Base-by-base conservation (phyloP, 2,113 vertebrate species). In the Noctilio leporinus region DNA sequence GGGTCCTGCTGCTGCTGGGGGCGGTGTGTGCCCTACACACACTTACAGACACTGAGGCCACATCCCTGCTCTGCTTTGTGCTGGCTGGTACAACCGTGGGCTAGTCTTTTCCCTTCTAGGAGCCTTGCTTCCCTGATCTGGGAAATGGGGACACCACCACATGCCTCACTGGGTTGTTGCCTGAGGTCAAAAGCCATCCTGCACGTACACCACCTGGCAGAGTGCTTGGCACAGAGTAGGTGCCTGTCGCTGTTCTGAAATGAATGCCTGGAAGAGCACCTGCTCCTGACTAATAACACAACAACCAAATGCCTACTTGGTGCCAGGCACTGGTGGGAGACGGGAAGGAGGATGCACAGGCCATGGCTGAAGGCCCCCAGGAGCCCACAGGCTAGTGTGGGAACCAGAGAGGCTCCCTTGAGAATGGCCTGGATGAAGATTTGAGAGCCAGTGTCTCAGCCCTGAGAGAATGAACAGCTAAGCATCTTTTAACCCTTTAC, bases 91-190 rank as follows among this genome's bases (percentile, higher is more conserved):
- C n/a, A 53, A 28, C 47, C 64, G 53, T 26, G 62, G 22, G 51
- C 53, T 78, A 43, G 72, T 62, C 59, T 77, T 53, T 16, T 38
- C 38, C 33, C 64, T 90, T 88, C 81, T 80, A 51, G 87, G 55
- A 72, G 47, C 59, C 65, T 93, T 81, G 51, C 26, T 69, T 53
- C 53, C 65, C 75, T 92, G 14, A 8, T 67, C 45, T 83, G 38
- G 45, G 47, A 38, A 65, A 53, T 16, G 26, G 38, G 15, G n/a
- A 26, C n/a, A 22, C 43, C 20, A 15, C 26, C 35, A n/a, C 59
- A 38, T 19, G 20, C 24, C 15, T 86, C 35, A 4, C 43, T 35
- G 82, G 83, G 30, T 43, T 33, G 69, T 33, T 3, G 11, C 1
- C 17, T 59, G 62, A 91, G 30, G 49, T 64, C n/a, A 35, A 73